Percentiles rank a stretch among this genome's conserved stretches.
phyloP scores from a whole-genome alignment of 1,140 invertebrate genomes.

The Gryllus bimaculatus region DNA sequence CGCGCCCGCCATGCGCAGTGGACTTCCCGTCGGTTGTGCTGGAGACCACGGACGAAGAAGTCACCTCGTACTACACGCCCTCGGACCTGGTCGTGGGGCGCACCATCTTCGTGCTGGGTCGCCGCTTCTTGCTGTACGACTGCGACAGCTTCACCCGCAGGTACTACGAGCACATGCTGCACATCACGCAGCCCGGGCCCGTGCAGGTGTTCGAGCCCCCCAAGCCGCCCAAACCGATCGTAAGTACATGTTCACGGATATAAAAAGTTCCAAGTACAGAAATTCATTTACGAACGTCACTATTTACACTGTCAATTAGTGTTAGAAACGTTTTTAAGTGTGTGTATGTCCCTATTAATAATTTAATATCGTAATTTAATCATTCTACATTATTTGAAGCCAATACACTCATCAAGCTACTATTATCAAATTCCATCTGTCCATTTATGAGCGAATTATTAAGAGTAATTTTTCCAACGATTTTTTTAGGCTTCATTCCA shows the following conservation, averaged over 20 bases:
- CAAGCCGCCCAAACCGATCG: not conserved
- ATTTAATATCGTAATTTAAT: too few relatives aligned
- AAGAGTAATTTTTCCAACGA: too few relatives aligned
- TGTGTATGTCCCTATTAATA: too few relatives aligned
- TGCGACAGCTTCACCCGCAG: slow-evolving; percentile 71
- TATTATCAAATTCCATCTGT: too few relatives aligned
- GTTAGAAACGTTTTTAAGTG: too few relatives aligned
- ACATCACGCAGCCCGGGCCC: slow-evolving; percentile 14
- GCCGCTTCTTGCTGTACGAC: slow-evolving; percentile 60
- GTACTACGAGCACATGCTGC: slow-evolving; percentile 45
- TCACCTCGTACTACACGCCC: slow-evolving; percentile 62
- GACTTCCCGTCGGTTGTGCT: slow-evolving; percentile 45
- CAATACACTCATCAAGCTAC: too few relatives aligned
- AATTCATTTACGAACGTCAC: too few relatives aligned
- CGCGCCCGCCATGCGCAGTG: slow-evolving; percentile 21
- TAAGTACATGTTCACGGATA: not conserved
- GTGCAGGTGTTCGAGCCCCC: slow-evolving; percentile 17
- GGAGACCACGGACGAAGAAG: slow-evolving; percentile 57
- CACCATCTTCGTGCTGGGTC: slow-evolving; percentile 27
- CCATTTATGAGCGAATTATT: too few relatives aligned
- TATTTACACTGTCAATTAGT: too few relatives aligned
- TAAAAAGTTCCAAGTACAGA: too few relatives aligned
- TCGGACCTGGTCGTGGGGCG: slow-evolving; percentile 55
- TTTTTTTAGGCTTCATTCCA: too few relatives aligned
- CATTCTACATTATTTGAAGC: too few relatives aligned